Percentiles rank a stretch among this genome's conserved stretches.
Conservation (phyloP, 1,140 invertebrate genomes). For the Ceratina japonica region DNA sequence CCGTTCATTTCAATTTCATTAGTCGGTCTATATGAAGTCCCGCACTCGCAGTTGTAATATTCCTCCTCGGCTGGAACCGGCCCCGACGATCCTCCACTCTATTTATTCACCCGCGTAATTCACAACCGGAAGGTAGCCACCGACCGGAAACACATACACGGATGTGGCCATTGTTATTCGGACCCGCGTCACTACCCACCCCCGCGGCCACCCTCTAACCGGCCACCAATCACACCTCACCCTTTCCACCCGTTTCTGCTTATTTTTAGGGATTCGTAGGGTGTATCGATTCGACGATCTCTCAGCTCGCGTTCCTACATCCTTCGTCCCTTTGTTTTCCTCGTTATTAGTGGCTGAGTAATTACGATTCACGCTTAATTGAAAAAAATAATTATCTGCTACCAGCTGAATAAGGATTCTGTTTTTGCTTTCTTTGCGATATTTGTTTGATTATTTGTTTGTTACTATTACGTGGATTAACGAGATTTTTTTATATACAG, state of each 20-base stretch:
- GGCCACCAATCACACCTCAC: conserved; percentile 57
- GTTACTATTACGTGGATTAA: no score
- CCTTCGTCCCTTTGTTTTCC: not conserved
- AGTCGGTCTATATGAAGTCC: conserved; percentile 67
- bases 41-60: conserved; percentile 59
- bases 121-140: conserved; percentile 78
- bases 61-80: conserved; percentile 53
- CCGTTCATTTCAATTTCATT: conserved; percentile 78
- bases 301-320: no score
- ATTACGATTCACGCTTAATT: no score
- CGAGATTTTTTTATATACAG: no score
- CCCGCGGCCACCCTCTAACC: conserved; percentile 33
- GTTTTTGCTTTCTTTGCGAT: no score
- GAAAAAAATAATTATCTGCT: no score
- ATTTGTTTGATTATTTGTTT: no score
- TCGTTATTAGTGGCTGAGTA: no score
- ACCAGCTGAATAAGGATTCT: no score
- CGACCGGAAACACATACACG: conserved; percentile 75
- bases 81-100: conserved; percentile 64
- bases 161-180: conserved; percentile 69
- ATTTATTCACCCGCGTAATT: conserved; percentile 79
- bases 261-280: conserved; percentile 48
- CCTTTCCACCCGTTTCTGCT: conserved; percentile 44
- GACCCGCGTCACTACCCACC: conserved; percentile 39
- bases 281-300: conserved; percentile 32